These are phyloP conservation scores for Oceanodroma leucorhoa DNA, from an alignment of 2,797 vertebrate species.

Conservation along the genomic window DNA sequence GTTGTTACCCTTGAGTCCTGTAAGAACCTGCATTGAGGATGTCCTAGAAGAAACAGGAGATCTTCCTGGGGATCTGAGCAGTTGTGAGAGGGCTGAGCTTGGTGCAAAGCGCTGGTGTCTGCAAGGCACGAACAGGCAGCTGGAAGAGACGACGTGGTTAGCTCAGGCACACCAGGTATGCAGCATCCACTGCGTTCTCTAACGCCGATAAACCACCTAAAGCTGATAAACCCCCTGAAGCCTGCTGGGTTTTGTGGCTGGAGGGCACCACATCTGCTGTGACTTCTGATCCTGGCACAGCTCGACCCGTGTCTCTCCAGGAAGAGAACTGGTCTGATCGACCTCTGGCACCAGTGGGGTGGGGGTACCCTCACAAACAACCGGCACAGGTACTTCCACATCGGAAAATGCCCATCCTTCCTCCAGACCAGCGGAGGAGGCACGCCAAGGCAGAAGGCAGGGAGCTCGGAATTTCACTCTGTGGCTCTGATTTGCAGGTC, in stretches of 20 bases:
- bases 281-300: neutral
- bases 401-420: neutral
- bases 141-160: neutral
- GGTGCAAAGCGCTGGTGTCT: neutral
- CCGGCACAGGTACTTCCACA: fast-evolving
- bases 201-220: neutral
- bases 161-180: neutral
- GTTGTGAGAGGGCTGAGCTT: neutral
- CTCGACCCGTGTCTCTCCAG: neutral
- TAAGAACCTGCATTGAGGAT: neutral
- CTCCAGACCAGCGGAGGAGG: neutral
- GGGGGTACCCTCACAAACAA: fast-evolving
- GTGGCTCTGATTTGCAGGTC: neutral
- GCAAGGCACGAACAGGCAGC: neutral
- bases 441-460: neutral
- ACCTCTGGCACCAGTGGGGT: fast-evolving
- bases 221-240: neutral
- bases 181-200: fast-evolving
- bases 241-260: neutral
- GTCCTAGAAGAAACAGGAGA: neutral
- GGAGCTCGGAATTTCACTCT: neutral
- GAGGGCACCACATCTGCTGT: fast-evolving
- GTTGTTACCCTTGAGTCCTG: neutral
- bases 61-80: neutral
- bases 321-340: neutral